These are phyloP conservation scores for Brachylomia viminalis DNA, from an alignment of 2,888 invertebrate genomes.

Conservation along the genomic window DNA sequence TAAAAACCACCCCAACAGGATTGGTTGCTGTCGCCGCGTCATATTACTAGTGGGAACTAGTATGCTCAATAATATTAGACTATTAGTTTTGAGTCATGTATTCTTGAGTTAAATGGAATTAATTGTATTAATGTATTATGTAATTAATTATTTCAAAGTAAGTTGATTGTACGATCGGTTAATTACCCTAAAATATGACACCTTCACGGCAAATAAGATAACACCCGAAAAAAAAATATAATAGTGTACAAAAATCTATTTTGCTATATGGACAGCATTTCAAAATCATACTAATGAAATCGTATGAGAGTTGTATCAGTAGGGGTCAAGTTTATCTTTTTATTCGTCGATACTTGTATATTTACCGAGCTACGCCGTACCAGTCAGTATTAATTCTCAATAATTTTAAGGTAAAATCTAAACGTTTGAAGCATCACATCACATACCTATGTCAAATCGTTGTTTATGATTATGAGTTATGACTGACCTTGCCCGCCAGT, in stretches of 20 bases:
- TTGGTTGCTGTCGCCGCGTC: constrained; percentile 56
- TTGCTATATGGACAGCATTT: background rate
- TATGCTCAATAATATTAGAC: constrained; percentile 1
- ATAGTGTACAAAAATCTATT: background rate
- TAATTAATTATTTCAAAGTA: constrained; percentile 19
- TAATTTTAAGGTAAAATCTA: constrained; percentile 21
- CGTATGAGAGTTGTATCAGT: constrained; percentile 13
- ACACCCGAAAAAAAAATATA: constrained; percentile 39
- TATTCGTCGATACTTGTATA: background rate
- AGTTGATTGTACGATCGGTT: constrained; percentile 38
- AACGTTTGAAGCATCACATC: constrained; percentile 22
- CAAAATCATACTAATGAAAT: constrained; percentile 6
- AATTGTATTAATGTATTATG: constrained; percentile 16
- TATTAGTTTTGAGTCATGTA: constrained; percentile 1
- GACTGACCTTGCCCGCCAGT: constrained; percentile 87
- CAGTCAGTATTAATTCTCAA: constrained; percentile 22
- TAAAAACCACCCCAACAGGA: constrained; percentile 73
- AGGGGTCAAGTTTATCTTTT: constrained; percentile 26
- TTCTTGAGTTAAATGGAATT: constrained; percentile 20
- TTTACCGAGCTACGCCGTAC: constrained; percentile 14
- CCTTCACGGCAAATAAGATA: constrained; percentile 50
- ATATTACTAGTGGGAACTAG: constrained; percentile 24
- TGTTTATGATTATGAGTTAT: constrained; percentile 57
- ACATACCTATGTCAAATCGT: constrained; percentile 23
- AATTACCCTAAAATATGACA: constrained; percentile 40